Conservation (phyloP, 1,140 invertebrate species). For the Macrostomum lignano region DNA sequence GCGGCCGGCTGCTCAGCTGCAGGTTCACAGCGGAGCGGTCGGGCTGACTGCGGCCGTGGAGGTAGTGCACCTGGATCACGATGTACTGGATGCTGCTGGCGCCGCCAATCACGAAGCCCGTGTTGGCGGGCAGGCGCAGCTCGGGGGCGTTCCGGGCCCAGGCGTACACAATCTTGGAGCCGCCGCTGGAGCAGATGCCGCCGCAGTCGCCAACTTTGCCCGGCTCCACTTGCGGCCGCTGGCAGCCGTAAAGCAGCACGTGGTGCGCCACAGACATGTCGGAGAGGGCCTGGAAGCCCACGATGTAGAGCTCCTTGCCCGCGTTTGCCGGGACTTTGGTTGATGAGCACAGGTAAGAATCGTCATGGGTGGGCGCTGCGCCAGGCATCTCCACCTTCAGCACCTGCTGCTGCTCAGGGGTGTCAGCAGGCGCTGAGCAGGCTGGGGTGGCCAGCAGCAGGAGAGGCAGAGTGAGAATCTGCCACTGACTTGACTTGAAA, state of each 20-base stretch:
- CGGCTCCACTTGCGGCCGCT: neutral
- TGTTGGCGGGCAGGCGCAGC: constrained; percentile 42
- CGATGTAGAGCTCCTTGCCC: neutral
- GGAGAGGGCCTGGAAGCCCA: neutral
- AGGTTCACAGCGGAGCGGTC: constrained; percentile 53
- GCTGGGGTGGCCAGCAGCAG: too few species aligned
- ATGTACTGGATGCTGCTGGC: constrained; percentile 30
- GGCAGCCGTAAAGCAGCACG: neutral
- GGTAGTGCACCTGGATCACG: constrained; percentile 70
- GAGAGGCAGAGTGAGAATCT: too few species aligned
- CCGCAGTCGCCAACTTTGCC: constrained; percentile 10
- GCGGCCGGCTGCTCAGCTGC: constrained; percentile 41
- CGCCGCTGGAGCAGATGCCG: constrained; percentile 10
- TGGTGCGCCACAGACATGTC: neutral
- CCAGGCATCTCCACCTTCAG: constrained; percentile 1
- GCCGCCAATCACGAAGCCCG: constrained; percentile 33
- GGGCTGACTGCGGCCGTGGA: constrained; percentile 31
- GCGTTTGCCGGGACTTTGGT: neutral
- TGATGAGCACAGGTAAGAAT: neutral
- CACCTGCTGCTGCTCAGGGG: too few species aligned
- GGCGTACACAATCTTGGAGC: constrained; percentile 48
- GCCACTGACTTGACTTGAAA: too few species aligned
- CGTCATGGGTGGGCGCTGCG: neutral
- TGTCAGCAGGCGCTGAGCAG: too few species aligned
- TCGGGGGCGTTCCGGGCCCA: constrained; percentile 78